phyloP scores from a whole-genome alignment of 1,140 invertebrate genomes.

The Listronotus bonariensis region DNA sequence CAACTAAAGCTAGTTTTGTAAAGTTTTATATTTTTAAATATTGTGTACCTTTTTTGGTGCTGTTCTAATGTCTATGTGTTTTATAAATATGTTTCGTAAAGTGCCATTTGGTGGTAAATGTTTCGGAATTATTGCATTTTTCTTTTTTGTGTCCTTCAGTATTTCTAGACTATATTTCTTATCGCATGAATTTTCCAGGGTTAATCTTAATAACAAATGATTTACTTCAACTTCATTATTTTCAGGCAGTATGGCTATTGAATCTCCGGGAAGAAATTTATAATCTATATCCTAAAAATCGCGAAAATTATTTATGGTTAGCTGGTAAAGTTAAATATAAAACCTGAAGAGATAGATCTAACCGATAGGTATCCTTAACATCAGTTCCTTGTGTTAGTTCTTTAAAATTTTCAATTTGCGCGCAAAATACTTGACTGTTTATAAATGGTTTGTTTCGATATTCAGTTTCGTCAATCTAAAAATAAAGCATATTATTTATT shows the following conservation, averaged over 20 bases:
- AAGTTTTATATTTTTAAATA: conserved; percentile 8
- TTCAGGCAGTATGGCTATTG: conserved; percentile 47
- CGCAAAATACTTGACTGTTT: conserved; percentile 33
- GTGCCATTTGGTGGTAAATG: conserved; percentile 56
- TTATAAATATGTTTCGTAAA: conserved; percentile 53
- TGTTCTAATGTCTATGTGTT: conserved; percentile 57
- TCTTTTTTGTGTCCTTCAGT: conserved; percentile 36
- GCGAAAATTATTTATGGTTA: not conserved
- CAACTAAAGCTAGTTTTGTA: not conserved
- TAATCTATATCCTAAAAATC: conserved; percentile 34
- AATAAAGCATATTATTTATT: not conserved
- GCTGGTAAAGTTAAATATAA: conserved; percentile 1
- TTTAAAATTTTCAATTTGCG: conserved; percentile 25
- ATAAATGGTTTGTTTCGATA: conserved; percentile 38
- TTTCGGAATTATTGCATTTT: conserved; percentile 50
- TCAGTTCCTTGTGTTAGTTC: conserved; percentile 41
- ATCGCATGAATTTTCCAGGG: conserved; percentile 29
- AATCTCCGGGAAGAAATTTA: conserved; percentile 46
- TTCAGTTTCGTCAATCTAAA: conserved; percentile 7
- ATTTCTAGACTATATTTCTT: conserved; percentile 39
- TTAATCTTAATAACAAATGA: conserved; percentile 41
- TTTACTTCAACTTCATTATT: conserved; percentile 46
- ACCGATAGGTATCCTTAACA: conserved; percentile 42
- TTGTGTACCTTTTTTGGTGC: conserved; percentile 58
- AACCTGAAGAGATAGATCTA: conserved; percentile 37